A percentile compares a stretch with the other conserved stretches of the same genome.
phyloP scores from a whole-genome alignment of 2,113 vertebrate genomes.

The Cranoglanis bouderius region DNA sequence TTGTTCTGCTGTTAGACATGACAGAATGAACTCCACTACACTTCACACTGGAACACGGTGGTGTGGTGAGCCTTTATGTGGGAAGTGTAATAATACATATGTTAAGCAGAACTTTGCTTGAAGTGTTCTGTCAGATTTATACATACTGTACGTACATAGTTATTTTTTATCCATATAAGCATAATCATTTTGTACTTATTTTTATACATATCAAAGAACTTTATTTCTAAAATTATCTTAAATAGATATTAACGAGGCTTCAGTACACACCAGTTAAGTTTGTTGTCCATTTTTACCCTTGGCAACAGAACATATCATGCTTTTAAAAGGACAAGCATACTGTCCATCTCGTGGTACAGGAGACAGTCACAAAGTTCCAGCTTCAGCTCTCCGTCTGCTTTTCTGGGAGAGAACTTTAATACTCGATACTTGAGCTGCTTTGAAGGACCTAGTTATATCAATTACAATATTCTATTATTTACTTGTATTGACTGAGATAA shows the following conservation, averaged over 20 bases:
- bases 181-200: slow-evolving; percentile 77
- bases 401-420: slow-evolving; percentile 36
- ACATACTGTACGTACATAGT: slow-evolving; percentile 66
- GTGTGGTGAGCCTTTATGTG: slow-evolving; percentile 47
- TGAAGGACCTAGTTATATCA: slow-evolving; percentile 32
- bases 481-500: slow-evolving; percentile 44
- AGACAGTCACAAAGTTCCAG: slow-evolving; percentile 12
- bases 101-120: slow-evolving; percentile 53
- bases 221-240: slow-evolving; percentile 62
- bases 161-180: slow-evolving; percentile 74
- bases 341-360: slow-evolving; percentile 22
- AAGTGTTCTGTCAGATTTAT: slow-evolving; percentile 63
- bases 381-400: slow-evolving; percentile 33
- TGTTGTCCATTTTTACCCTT: slow-evolving; percentile 42
- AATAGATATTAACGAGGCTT: slow-evolving; percentile 57
- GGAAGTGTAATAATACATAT: slow-evolving; percentile 49
- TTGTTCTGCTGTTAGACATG: slow-evolving; percentile 40
- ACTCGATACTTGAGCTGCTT: slow-evolving; percentile 42
- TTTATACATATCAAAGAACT: slow-evolving; percentile 71
- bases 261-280: slow-evolving; percentile 49
- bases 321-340: slow-evolving; percentile 25
- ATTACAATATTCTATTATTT: slow-evolving; percentile 27
- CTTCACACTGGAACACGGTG: slow-evolving; percentile 26
- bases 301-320: slow-evolving; percentile 39
- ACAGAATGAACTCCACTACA: slow-evolving; percentile 14